Base-by-base conservation (phyloP, 2,113 vertebrate species). In the Poicephalus meyeri region DNA sequence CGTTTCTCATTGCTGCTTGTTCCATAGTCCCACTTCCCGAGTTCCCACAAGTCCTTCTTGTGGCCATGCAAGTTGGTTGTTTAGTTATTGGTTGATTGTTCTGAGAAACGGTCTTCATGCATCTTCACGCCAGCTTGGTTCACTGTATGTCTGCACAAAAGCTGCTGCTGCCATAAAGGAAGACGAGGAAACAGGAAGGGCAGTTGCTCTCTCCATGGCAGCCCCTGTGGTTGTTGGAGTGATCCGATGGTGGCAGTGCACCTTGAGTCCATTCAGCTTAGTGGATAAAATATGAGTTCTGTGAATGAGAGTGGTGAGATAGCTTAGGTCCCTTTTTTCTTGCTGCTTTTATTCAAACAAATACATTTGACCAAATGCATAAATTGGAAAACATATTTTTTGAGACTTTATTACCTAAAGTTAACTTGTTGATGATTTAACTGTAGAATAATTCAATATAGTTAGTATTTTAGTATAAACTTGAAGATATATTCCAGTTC, bases 161-260 rank as follows among this genome's bases (percentile, higher is more conserved):
- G 16, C 19, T 74, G 17, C 12, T 70, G 33, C 50, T 76, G 10
- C 56, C 13, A 8, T 41, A 68, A 55, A 60, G 24, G 29, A 80
- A 55, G 15, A 39, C 0, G 1, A 39, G 53, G 61, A 53, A 90
- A 64, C 6, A 65, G 13, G 16, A 66, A 8, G 28, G 13, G 6
- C 15, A 70, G 28, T 42, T 1, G 0, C 17, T 46, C 3, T 31
- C 13, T 74, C 33, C 1, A 0, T 33, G 16, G 11, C 23, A 47
- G 26, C 11, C 10, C 7, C 29, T 68, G 1, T 19, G 6, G 11
- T 35, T 25, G 12, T 49, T 68, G 46, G 11, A 46, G 33, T 80
- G 44, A 24, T 55, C 24, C 10, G 4, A 41, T 6, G 10, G 35
- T 42, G 20, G 6, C n/a, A 58, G 13, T 18, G 4, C 18, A 21